Conservation (phyloP, 53 echinoderm and acorn worm genomes). For the Zoroaster sp. region DNA sequence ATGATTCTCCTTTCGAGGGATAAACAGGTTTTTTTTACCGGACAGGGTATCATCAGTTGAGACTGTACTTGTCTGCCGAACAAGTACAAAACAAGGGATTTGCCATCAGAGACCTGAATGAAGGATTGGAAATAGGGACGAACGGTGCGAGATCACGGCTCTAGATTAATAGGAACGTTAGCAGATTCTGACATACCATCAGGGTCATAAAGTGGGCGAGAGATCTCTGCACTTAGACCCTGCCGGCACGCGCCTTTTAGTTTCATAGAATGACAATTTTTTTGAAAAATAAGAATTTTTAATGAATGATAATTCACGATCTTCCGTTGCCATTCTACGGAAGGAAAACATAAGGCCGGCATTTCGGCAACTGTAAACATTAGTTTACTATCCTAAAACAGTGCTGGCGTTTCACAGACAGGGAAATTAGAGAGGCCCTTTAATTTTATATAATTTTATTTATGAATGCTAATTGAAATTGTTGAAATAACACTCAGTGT, state of each 20-base stretch:
- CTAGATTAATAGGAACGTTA: conserved; percentile 19
- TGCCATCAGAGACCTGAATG: neutral
- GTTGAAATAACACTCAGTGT: too few species aligned
- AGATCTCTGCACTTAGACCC: neutral
- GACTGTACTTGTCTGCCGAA: conserved; percentile 3
- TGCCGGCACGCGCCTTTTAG: neutral
- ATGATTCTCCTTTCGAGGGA: neutral
- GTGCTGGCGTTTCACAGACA: too few species aligned
- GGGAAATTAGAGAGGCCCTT: too few species aligned
- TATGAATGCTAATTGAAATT: too few species aligned
- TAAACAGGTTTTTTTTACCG: neutral
- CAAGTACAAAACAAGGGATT: conserved; percentile 38
- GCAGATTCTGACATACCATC: neutral
- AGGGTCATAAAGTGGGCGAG: conserved; percentile 2
- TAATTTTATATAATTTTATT: too few species aligned
- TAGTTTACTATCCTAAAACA: too few species aligned
- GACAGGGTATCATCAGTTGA: conserved; percentile 30
- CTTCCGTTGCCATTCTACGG: too few species aligned
- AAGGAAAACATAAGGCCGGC: too few species aligned
- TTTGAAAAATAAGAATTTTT: too few species aligned
- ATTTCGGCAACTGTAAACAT: too few species aligned
- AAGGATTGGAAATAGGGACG: neutral
- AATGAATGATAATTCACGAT: too few species aligned
- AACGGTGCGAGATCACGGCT: conserved; percentile 21
- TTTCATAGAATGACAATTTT: too few species aligned